These are phyloP conservation scores for Eubucco bourcierii DNA, from an alignment of 2,113 vertebrate genomes.

Conservation along the genomic window DNA sequence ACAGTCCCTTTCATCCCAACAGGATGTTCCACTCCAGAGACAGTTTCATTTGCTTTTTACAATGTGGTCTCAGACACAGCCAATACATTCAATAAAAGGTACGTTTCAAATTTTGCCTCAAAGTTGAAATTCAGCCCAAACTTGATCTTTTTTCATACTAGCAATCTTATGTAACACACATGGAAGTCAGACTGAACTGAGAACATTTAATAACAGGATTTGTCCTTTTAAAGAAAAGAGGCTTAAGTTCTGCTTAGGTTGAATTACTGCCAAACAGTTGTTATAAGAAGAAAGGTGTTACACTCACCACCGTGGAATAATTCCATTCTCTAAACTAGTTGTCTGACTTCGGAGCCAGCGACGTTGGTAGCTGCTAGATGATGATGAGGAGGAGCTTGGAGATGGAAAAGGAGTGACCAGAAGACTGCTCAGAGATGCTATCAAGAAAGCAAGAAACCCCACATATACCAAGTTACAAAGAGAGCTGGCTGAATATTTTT, in stretches of 20 bases:
- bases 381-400: slow-evolving; percentile 82
- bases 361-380: slow-evolving; percentile 87
- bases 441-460: slow-evolving; percentile 6
- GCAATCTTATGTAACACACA: accelerated
- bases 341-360: slow-evolving; percentile 88
- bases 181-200: not conserved
- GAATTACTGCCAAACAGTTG: not conserved
- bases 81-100: not conserved
- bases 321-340: slow-evolving; percentile 86
- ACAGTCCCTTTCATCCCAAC: not conserved
- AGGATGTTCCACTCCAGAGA: not conserved
- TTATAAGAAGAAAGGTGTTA: not conserved
- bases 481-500: not conserved
- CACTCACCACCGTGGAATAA: slow-evolving; percentile 81
- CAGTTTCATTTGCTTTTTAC: not conserved
- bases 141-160: not conserved
- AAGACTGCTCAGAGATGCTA: slow-evolving; percentile 88
- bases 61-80: not conserved
- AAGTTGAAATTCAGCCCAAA: not conserved
- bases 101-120: not conserved
- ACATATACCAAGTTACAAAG: not conserved
- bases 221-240: not conserved
- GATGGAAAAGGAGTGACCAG: slow-evolving; percentile 86
- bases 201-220: not conserved
- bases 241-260: not conserved